Base-by-base conservation (phyloP, 2,113 vertebrate species). In the Capreolus pygargus region DNA sequence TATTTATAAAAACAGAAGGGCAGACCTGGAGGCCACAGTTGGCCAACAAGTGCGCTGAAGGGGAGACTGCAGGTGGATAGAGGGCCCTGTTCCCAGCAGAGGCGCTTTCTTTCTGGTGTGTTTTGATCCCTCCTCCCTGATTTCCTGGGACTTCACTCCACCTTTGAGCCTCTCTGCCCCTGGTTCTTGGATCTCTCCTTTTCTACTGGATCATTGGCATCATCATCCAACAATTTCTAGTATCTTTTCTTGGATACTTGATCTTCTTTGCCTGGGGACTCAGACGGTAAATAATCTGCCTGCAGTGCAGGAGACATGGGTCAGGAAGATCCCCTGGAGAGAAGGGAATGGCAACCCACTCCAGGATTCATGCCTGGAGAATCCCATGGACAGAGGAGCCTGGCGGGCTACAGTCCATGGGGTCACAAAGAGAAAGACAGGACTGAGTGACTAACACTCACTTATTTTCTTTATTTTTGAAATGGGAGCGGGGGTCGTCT, bases 11-110 rank as follows among this genome's bases (percentile, higher is more conserved):
- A 76, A 4, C 33, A 78, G 50, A 36, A 52, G 33, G 6, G 16
- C 21, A 27, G 14, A 30, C 21, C 11, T 4, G 45, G 78, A 7
- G 36, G 36, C 43, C 15, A 0, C 3, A 12, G 23, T 45, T 81
- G 23, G 43, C 7, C 0, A 2, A 13, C 12, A 25, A 7, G 16
- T 3, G 17, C 1, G 0, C 9, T 17, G 19, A 15, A 12, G 30
- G 25, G 74, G 83, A 52, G 27, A 47, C 30, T 4, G 52, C 36
- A 13, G 11, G 39, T 23, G 21, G 28, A 10, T 17, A 3, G 30
- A 17, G 47, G 50, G 6, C 23, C 33, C 6, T 36, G 7, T 30
- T 47, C 11, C 4, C 21, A 1, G n/a, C n/a, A 0, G 6, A 47
- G 25, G 14, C 19, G 4, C 30, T 45, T 70, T 61, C 28, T 55